A percentile compares a stretch with the other conserved stretches of the same genome.
phyloP scores from a whole-genome alignment of 1,140 invertebrate species.

The Papilio dardanus region DNA sequence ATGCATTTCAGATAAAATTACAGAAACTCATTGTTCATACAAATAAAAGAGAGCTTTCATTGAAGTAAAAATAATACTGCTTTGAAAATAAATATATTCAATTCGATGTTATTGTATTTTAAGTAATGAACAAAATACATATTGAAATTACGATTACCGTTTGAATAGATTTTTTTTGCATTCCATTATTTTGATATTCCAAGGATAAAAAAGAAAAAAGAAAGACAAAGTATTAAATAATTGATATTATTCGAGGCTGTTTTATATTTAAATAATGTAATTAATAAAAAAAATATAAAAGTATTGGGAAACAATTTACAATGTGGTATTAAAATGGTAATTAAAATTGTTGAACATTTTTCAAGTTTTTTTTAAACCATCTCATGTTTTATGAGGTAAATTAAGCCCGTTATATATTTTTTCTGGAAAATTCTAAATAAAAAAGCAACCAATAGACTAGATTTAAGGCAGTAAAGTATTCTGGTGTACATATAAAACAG shows the following conservation, averaged over 20 bases:
- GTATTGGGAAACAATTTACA: too few relatives aligned
- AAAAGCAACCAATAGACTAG: too few relatives aligned
- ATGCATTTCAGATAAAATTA: neutral
- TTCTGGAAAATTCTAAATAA: too few relatives aligned
- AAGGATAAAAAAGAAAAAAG: neutral
- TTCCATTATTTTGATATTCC: slow-evolving; percentile 5
- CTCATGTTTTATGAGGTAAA: too few relatives aligned
- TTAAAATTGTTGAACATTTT: too few relatives aligned
- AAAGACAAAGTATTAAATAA: neutral
- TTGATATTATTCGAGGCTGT: neutral
- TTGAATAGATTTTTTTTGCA: neutral
- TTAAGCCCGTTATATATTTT: too few relatives aligned
- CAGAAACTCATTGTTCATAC: slow-evolving; percentile 2
- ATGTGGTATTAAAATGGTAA: too few relatives aligned
- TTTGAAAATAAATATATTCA: neutral
- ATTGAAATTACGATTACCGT: neutral
- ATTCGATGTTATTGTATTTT: neutral
- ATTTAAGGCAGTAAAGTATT: too few relatives aligned
- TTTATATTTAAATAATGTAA: neutral
- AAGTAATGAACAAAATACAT: neutral
- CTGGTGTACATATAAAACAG: too few relatives aligned
- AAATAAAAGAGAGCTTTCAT: slow-evolving; percentile 2
- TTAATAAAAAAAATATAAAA: neutral
- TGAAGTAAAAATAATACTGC: neutral
- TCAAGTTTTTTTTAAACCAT: too few relatives aligned